Evolutionary conservation across 2,113 vertebrate species (phyloP).

Genomic region (Psilopsiagon aurifrons): DNA sequence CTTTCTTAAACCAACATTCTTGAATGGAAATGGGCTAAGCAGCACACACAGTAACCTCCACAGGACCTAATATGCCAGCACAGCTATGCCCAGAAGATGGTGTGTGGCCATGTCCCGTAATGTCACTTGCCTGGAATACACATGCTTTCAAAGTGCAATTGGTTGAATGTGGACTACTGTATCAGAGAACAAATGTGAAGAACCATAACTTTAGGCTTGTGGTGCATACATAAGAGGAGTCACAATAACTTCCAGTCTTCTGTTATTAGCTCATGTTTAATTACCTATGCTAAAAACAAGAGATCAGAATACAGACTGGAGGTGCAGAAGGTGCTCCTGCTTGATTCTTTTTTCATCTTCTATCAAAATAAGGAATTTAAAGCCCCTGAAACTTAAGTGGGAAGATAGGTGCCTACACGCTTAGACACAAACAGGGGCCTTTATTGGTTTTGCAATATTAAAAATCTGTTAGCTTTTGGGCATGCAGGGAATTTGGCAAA

Average conservation of each 20-base stretch:
- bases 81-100: not conserved
- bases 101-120: not conserved
- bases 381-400: not conserved
- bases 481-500: not conserved
- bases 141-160: not conserved
- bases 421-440: not conserved
- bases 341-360: not conserved
- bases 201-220: not conserved
- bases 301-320: not conserved
- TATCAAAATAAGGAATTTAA: not conserved
- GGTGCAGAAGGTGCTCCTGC: not conserved
- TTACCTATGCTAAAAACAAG: not conserved
- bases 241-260: not conserved
- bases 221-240: not conserved
- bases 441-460: not conserved
- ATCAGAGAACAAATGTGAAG: not conserved
- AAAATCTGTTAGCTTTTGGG: not conserved
- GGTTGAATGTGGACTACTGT: not conserved
- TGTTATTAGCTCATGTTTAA: not conserved
- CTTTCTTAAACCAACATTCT: not conserved
- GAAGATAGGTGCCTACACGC: not conserved
- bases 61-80: not conserved
- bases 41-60: rapidly evolving
- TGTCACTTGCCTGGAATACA: not conserved
- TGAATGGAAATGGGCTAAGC: not conserved